Base-by-base conservation (phyloP, 2,888 invertebrate genomes). In the Proisotoma minuta region DNA sequence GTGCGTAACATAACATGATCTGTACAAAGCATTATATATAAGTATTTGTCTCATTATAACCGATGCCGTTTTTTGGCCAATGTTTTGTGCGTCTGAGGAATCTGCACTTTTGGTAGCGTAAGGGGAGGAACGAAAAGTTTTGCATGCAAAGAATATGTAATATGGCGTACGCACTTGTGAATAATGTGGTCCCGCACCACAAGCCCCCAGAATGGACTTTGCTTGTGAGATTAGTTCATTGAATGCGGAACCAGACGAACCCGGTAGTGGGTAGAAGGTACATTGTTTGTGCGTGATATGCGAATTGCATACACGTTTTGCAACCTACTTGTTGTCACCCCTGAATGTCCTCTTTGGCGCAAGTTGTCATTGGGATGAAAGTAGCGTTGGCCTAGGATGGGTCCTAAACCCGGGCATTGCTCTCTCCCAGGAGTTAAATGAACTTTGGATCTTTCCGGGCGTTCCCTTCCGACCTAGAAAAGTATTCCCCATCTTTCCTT, bases 321-420 rank as follows among this genome's bases (percentile, higher is more conserved):
- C n/a, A n/a, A n/a, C n/a, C n/a, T n/a, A n/a, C n/a, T n/a, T n/a
- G n/a, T n/a, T n/a, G n/a, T n/a, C n/a, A n/a, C n/a, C n/a, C n/a
- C n/a, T n/a, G n/a, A n/a, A n/a, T n/a, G n/a, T n/a, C n/a, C n/a
- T n/a, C n/a, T n/a, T 5, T n/a, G 43, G 43, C 18, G 43, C 20
- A 34, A 10, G 43, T 43, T 43, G 43, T n/a, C 20, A 20, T 4
- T n/a, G 18, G 5, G 15, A 15, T 43, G 43, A 15, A 43, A 18
- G 10, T 4, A 15, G 43, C 8, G 15, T 34, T 15, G 34, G 34
- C 8, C 15, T 8, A 34, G 8, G 27, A 51, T 58, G 49, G 50
- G 28, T 54, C 54, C 54, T 59, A 24, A 48, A 52, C 34, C 40
- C 54, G 60, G 60, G 54, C 54, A 54, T 54, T 54, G 60, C 60